Percentiles rank a stretch among this genome's conserved stretches.
Conservation (phyloP, 2,888 invertebrate genomes). For the Nymphalis c-album region DNA sequence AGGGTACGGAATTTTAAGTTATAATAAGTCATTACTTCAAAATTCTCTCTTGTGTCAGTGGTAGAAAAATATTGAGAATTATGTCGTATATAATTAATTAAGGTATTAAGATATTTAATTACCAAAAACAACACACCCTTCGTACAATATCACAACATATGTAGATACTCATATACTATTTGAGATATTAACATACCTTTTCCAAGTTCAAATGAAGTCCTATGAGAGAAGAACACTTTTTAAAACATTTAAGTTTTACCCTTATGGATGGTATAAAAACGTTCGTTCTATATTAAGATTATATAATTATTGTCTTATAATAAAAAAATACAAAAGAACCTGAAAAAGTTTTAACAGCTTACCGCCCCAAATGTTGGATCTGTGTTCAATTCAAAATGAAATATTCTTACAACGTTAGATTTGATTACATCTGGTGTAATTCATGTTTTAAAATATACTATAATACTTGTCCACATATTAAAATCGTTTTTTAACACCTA, state of each 20-base stretch:
- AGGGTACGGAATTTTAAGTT: slow-evolving; percentile 5
- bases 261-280: no score
- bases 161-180: no score
- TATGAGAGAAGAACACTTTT: no score
- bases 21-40: background rate
- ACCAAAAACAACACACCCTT: no score
- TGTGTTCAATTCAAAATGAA: background rate
- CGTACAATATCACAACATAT: no score
- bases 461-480: background rate
- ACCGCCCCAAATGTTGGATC: background rate
- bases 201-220: no score
- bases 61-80: background rate
- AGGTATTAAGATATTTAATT: no score
- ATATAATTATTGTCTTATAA: no score
- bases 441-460: background rate
- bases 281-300: no score
- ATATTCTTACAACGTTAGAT: background rate
- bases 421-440: background rate
- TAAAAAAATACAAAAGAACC: background rate
- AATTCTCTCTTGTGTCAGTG: background rate
- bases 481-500: background rate
- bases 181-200: no score
- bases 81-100: no score
- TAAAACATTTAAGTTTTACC: no score
- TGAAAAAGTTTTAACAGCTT: background rate